Percentiles rank a stretch among this genome's conserved stretches.
Evolutionary conservation across 2,113 vertebrate species (phyloP).

Genomic region (Harpagus bidentatus): DNA sequence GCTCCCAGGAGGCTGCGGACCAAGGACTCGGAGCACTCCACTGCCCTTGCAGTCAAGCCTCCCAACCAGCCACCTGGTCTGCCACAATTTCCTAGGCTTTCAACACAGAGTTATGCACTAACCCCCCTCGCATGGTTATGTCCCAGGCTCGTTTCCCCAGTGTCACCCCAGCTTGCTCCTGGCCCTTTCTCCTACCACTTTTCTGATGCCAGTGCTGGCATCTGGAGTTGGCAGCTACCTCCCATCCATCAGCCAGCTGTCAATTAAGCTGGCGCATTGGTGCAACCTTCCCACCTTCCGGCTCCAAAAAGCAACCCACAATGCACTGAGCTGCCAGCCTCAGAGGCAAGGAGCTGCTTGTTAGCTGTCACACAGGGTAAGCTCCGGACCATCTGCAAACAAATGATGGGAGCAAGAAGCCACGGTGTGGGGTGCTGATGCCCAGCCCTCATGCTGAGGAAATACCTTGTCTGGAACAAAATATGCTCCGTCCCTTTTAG

Average conservation of each 20-base stretch:
- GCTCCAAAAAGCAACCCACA: neutral
- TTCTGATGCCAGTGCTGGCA: neutral
- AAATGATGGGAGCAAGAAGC: neutral
- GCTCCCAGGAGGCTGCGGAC: neutral
- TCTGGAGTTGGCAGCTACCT: neutral
- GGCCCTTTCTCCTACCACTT: neutral
- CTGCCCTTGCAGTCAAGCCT: neutral
- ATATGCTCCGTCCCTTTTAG: neutral
- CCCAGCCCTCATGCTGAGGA: neutral
- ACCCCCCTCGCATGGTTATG: fast-evolving
- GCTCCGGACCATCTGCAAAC: neutral
- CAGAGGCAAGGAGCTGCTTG: neutral
- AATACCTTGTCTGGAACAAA: neutral
- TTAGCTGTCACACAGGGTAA: neutral
- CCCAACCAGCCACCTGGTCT: neutral
- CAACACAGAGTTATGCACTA: neutral
- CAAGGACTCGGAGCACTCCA: neutral
- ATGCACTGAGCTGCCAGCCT: neutral
- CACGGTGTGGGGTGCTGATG: neutral
- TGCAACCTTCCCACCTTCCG: neutral
- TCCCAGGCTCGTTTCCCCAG: neutral
- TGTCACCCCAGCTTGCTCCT: fast-evolving
- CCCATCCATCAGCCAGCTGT: constrained; percentile 1
- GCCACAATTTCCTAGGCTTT: neutral
- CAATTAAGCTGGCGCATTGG: neutral